These are phyloP conservation scores for Drosophila seguyi DNA, from an alignment of 1,140 invertebrate species.

Conservation along the genomic window DNA sequence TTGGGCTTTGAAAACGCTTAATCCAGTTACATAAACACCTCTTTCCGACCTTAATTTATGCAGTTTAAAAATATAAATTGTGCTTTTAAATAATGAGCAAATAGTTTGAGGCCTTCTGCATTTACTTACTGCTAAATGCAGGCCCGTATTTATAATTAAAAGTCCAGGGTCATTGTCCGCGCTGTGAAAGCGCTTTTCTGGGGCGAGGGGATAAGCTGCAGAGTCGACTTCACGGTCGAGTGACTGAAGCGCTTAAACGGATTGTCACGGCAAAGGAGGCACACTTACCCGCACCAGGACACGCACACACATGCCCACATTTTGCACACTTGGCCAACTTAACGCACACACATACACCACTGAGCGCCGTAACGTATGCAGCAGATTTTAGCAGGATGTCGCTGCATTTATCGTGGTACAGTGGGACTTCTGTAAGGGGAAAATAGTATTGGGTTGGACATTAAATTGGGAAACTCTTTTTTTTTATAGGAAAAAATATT, in stretches of 20 bases:
- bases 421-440: background rate
- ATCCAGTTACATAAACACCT: slow-evolving; percentile 40
- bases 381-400: slow-evolving; percentile 61
- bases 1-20: slow-evolving; percentile 24
- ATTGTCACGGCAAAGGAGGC: slow-evolving; percentile 57
- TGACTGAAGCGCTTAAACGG: slow-evolving; percentile 59
- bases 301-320: slow-evolving; percentile 21
- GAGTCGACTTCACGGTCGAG: slow-evolving; percentile 48
- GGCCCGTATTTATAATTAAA: slow-evolving; percentile 38
- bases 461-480: too few relatives aligned
- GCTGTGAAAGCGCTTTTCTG: slow-evolving; percentile 23
- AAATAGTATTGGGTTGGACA: background rate
- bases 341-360: slow-evolving; percentile 19
- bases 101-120: slow-evolving; percentile 1
- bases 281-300: slow-evolving; percentile 22
- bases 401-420: slow-evolving; percentile 16
- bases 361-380: slow-evolving; percentile 68
- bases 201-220: slow-evolving; percentile 23
- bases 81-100: slow-evolving; percentile 9
- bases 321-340: slow-evolving; percentile 29
- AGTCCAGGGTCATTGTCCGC: slow-evolving; percentile 45
- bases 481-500: too few relatives aligned
- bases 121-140: slow-evolving; percentile 14
- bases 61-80: slow-evolving; percentile 10
- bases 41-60: slow-evolving; percentile 20